phyloP scores from a whole-genome alignment of 2,888 invertebrate genomes.

The Sphaeridia pumilis region DNA sequence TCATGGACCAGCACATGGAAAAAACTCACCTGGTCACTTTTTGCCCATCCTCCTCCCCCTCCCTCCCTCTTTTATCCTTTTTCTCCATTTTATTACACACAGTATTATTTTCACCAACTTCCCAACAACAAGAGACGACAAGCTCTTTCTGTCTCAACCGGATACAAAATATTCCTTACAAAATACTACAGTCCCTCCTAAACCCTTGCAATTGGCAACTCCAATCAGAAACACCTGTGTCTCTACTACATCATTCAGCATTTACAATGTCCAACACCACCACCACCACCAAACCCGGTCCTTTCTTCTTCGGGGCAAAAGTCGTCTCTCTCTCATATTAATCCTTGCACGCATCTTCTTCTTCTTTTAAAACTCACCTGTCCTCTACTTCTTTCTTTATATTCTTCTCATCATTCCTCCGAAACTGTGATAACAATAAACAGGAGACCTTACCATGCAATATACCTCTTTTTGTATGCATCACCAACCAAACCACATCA shows the following conservation, averaged over 20 bases:
- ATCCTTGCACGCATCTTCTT: too few species aligned
- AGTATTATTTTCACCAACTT: slow-evolving; percentile 5
- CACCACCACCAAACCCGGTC: neutral
- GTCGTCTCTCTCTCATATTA: too few species aligned
- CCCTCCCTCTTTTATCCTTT: slow-evolving; percentile 10
- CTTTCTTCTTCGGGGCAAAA: too few species aligned
- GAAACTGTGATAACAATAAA: too few species aligned
- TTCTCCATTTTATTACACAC: slow-evolving; percentile 16
- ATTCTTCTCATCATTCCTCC: too few species aligned
- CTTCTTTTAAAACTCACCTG: too few species aligned
- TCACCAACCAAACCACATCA: neutral
- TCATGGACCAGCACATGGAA: too few species aligned
- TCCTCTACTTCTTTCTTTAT: too few species aligned
- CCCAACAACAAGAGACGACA: slow-evolving; percentile 3
- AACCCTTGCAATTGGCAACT: too few species aligned
- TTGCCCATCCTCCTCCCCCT: slow-evolving; percentile 6
- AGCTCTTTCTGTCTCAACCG: neutral
- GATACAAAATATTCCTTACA: neutral
- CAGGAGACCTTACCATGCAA: too few species aligned
- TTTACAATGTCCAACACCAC: neutral
- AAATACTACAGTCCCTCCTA: neutral
- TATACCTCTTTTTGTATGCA: too few species aligned
- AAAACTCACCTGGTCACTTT: slow-evolving; percentile 17
- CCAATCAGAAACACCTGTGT: too few species aligned
- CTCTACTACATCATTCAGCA: neutral